Percentiles rank a stretch among this genome's conserved stretches.
Conservation (phyloP, 1,140 invertebrate species). For the Trissolcus basalis region DNA sequence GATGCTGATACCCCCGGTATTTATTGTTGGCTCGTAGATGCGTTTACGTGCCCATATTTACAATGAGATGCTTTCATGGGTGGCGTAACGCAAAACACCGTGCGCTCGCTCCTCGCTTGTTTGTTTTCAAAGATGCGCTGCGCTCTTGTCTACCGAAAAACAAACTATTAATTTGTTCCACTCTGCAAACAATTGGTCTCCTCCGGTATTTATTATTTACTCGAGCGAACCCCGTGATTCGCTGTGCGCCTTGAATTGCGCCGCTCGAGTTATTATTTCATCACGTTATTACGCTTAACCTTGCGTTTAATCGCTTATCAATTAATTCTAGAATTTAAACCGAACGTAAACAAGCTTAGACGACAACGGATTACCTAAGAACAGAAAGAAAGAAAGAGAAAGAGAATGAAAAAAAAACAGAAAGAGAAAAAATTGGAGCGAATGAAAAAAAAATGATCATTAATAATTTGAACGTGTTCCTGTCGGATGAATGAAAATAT, state of each 20-base stretch:
- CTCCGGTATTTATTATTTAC: conserved; percentile 56
- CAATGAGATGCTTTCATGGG: conserved; percentile 52
- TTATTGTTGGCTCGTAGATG: conserved; percentile 61
- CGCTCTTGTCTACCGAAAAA: conserved; percentile 45
- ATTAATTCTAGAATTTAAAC: conserved; percentile 1
- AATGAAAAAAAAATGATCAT: too few relatives aligned
- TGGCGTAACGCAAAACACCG: conserved; percentile 53
- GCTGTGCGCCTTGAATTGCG: conserved; percentile 7
- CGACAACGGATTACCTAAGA: too few relatives aligned
- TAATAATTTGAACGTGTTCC: too few relatives aligned
- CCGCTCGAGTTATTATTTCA: conserved; percentile 24
- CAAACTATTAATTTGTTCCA: conserved; percentile 57
- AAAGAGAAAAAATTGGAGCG: too few relatives aligned
- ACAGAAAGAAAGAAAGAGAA: too few relatives aligned
- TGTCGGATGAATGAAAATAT: too few relatives aligned
- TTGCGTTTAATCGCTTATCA: neutral
- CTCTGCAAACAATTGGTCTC: conserved; percentile 29
- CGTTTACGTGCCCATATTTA: conserved; percentile 62
- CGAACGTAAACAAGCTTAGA: neutral
- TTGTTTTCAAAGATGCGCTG: conserved; percentile 40
- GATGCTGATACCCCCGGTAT: conserved; percentile 58
- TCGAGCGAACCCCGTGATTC: conserved; percentile 40
- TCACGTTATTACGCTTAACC: conserved; percentile 14
- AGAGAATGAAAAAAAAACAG: too few relatives aligned
- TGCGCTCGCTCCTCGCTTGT: conserved; percentile 34